Percentiles rank a stretch among this genome's conserved stretches.
phyloP scores from a whole-genome alignment of 2,797 vertebrate species.

The Coregonus sp. region DNA sequence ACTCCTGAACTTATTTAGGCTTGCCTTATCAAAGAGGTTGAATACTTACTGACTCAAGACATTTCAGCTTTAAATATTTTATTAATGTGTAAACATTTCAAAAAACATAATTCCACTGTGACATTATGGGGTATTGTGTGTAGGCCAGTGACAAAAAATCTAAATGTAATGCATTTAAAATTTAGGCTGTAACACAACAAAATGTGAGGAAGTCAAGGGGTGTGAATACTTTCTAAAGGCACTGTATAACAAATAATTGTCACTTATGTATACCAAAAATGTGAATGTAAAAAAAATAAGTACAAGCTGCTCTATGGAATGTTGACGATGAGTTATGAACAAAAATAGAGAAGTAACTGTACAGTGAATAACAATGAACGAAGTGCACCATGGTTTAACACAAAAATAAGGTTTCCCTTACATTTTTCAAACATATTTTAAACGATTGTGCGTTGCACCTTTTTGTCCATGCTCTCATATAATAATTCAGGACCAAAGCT shows the following conservation, averaged over 20 bases:
- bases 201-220: too few relatives aligned
- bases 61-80: too few relatives aligned
- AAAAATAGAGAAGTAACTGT: not conserved
- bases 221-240: too few relatives aligned
- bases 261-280: slow-evolving; percentile 17
- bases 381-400: not conserved
- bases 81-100: too few relatives aligned
- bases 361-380: not conserved
- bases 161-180: too few relatives aligned
- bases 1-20: too few relatives aligned
- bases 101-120: too few relatives aligned
- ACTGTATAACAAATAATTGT: slow-evolving; percentile 53
- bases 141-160: too few relatives aligned
- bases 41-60: too few relatives aligned
- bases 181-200: too few relatives aligned
- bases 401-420: not conserved
- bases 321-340: slow-evolving; percentile 5
- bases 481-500: not conserved
- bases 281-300: slow-evolving; percentile 21
- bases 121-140: too few relatives aligned
- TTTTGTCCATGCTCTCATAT: not conserved
- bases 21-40: too few relatives aligned
- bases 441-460: not conserved
- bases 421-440: not conserved
- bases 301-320: slow-evolving; percentile 43